Evolutionary conservation across 1,140 invertebrate species (phyloP), one percentile per base, ranked within the genome.

Genomic region (Zophobas morio): DNA sequence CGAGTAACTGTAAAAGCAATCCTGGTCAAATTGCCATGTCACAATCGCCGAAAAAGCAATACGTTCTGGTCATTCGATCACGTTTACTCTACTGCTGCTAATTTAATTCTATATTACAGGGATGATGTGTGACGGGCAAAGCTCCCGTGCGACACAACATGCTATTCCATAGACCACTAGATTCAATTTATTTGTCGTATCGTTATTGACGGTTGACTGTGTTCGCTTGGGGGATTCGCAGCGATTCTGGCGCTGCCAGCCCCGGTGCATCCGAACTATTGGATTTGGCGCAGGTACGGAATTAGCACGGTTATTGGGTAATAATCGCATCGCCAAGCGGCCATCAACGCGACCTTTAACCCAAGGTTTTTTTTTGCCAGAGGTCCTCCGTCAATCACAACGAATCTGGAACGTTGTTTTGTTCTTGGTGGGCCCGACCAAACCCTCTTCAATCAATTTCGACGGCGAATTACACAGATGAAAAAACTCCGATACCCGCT

Each of bases 141-240:
- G 39, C 60, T 42, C 56, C 49, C 74, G 39, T 60, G 76, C 66
- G 76, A 77, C 76, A 77, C 63, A 77, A 74, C 76, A 77, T 77
- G 76, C 76, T 60, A 77, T 73, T 73, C 76, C 76, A 74, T 77
- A 63, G 60, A 57, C 77, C 73, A 75, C 77, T 75, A 60, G 56
- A 79, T 79, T 79, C 78, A 79, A 76, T 79, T 79, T 79, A 75
- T 79, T 79, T 76, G 78, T 79, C 77, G 78, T 79, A 79, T 79
- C 78, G 74, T 79, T 79, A 79, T 76, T 79, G 78, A 78, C 63
- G 57, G 77, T 72, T 74, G 71, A 66, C 70, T 33, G 71, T 56
- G 57, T 46, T 66, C 42, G 57, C 76, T 60, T 46, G 39, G 40
- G 70, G 75, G 75, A 76, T 66, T 76, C 75, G 36, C 47, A 76